Evolutionary conservation across 2,888 invertebrate species (phyloP).

Genomic region (Fragum sueziense): DNA sequence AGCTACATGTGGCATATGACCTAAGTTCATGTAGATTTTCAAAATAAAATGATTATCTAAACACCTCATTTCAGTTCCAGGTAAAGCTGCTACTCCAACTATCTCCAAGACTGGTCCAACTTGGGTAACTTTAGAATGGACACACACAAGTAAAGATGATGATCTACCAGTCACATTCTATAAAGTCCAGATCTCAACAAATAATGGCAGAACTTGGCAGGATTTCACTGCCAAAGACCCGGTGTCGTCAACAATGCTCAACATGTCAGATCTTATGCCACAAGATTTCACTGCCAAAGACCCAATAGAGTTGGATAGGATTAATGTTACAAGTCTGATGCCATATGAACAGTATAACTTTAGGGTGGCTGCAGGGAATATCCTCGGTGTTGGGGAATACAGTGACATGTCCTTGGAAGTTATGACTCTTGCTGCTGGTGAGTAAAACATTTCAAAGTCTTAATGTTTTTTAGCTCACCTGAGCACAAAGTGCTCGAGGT

Average conservation of each 20-base stretch:
- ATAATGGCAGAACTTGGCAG: conserved; percentile 38
- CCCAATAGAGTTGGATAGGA: not conserved
- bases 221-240: not conserved
- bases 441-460: not conserved
- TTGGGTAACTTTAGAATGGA: conserved; percentile 33
- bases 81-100: conserved; percentile 28
- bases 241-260: not conserved
- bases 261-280: conserved; percentile 24
- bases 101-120: conserved; percentile 26
- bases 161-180: conserved; percentile 49
- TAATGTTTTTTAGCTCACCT: too few relatives aligned
- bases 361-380: conserved; percentile 45
- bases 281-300: conserved; percentile 8
- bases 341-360: conserved; percentile 39
- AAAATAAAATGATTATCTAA: too few relatives aligned
- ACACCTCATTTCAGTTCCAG: conserved; percentile 47
- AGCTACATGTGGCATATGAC: too few relatives aligned
- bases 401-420: conserved; percentile 35
- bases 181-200: conserved; percentile 30
- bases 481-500: too few relatives aligned
- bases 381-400: conserved; percentile 45
- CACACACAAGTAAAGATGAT: conserved; percentile 18
- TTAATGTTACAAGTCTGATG: conserved; percentile 22
- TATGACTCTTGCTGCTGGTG: conserved; percentile 44
- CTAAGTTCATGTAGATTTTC: too few relatives aligned